Evolutionary conservation across 2,888 invertebrate species (phyloP), one percentile per base, ranked within the genome.

Genomic region (Parnassius orleans): DNA sequence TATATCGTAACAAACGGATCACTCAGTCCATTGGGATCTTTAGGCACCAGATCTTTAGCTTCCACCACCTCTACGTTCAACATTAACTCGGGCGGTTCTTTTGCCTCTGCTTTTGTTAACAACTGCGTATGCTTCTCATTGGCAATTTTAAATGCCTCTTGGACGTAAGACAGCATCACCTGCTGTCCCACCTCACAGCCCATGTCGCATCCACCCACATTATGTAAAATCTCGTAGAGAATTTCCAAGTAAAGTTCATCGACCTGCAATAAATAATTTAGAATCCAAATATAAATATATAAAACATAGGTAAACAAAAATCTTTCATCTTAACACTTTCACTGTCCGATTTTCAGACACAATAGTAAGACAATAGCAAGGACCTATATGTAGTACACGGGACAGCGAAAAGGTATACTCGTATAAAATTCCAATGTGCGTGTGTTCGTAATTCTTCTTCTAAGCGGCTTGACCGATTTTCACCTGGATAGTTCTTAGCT

Each of bases 1-100:
- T 95, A 97, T 77, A 99, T 93, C 68, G 98, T 98, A 63, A 99
- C 98, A 83, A 98, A 99, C 0, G 99, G 99, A 87, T 99, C 99
- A 74, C 98, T 98, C 69, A 98, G 93, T n/a, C 99, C 97, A 79
- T 96, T 97, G 0, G 97, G 94, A 83, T 97, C 97, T 85, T 97
- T 97, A 19, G 97, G 95, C 66, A 94, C 93, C 52, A 97, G 85
- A 73, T 97, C 96, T 87, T 96, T 97, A 1, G 96, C 97, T 87
- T 97, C 97, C 59, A 97, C 94, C 7, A 97, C 94, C 87, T 97
- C 96, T 10, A 97, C 95, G 79, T 97, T 97, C 52, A 97, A 87
- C 84, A 96, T 93, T 72, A 97, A 92, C 74, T 96, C 96, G 0
- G 97, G 97, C 1, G 97, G 95, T 91, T 97, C 95, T 82, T 96